Conservation (phyloP, 2,113 vertebrate genomes). For the Melanostigma gelatinosum region DNA sequence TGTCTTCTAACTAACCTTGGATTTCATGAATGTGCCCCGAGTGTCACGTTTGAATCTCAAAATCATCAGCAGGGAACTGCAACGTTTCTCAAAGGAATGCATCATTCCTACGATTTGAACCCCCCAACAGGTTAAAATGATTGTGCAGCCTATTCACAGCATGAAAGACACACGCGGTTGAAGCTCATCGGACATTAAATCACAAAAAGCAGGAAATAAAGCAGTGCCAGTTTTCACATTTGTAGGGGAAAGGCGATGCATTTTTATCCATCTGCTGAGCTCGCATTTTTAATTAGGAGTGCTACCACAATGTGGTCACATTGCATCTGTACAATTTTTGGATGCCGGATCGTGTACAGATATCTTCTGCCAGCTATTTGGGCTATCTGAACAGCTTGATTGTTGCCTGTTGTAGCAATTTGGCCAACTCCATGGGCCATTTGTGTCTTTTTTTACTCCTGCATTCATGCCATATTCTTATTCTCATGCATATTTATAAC, state of each 20-base stretch:
- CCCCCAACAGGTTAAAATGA: neutral
- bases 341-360: conserved; percentile 15
- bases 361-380: conserved; percentile 26
- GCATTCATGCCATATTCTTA: neutral
- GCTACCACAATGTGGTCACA: conserved; percentile 37
- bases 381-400: conserved; percentile 30
- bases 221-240: conserved; percentile 63
- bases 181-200: conserved; percentile 48
- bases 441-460: neutral
- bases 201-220: conserved; percentile 47
- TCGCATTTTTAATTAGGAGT: conserved; percentile 54
- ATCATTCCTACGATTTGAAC: neutral
- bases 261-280: conserved; percentile 60
- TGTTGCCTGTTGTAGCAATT: conserved; percentile 29
- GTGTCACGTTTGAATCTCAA: neutral
- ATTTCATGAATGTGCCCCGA: neutral
- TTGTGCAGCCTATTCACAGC: neutral
- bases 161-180: conserved; percentile 7
- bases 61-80: conserved; percentile 6
- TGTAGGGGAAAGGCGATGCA: conserved; percentile 26
- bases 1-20: neutral
- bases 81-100: neutral
- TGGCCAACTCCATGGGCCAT: conserved; percentile 2
- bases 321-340: conserved; percentile 32
- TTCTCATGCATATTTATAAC: neutral